Evolutionary conservation across 1,140 invertebrate genomes (phyloP).

Genomic region (Leptopilina boulardi): DNA sequence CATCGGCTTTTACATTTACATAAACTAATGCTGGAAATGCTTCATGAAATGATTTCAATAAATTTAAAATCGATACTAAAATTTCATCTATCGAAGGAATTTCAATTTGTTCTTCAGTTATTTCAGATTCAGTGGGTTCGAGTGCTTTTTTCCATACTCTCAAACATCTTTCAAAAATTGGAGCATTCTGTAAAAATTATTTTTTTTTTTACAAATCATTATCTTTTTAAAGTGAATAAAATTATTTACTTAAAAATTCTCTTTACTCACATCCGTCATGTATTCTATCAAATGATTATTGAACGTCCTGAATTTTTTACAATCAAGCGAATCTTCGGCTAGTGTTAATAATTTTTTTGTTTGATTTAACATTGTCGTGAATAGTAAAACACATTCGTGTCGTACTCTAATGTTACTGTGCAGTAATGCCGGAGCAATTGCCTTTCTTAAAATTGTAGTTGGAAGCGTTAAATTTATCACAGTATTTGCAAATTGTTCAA

Average conservation of each 20-base stretch:
- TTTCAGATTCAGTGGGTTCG: conserved; percentile 47
- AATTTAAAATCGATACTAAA: conserved; percentile 75
- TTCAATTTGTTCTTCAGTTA: conserved; percentile 58
- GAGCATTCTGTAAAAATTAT: conserved; percentile 77
- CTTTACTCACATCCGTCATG: conserved; percentile 56
- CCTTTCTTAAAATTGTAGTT: conserved; percentile 59
- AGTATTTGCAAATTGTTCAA: conserved; percentile 60
- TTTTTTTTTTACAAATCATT: conserved; percentile 34
- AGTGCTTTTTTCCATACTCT: conserved; percentile 73
- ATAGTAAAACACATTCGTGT: conserved; percentile 61
- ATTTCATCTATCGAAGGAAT: conserved; percentile 65
- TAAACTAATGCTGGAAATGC: conserved; percentile 77
- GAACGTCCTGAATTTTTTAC: conserved; percentile 47
- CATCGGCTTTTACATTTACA: conserved; percentile 51
- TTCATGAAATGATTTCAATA: conserved; percentile 77
- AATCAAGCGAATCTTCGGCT: conserved; percentile 41
- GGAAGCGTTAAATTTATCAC: conserved; percentile 62
- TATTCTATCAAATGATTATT: conserved; percentile 56
- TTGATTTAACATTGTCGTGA: conserved; percentile 63
- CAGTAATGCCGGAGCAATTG: conserved; percentile 60
- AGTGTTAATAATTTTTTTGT: conserved; percentile 50
- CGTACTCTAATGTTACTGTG: conserved; percentile 59
- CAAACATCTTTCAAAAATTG: conserved; percentile 74
- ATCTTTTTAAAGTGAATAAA: too few relatives aligned
- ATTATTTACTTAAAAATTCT: too few relatives aligned